Evolutionary conservation across 2,888 invertebrate species (phyloP), one percentile per base, ranked within the genome.

Genomic region (Aphidoletes aphidimyza): DNA sequence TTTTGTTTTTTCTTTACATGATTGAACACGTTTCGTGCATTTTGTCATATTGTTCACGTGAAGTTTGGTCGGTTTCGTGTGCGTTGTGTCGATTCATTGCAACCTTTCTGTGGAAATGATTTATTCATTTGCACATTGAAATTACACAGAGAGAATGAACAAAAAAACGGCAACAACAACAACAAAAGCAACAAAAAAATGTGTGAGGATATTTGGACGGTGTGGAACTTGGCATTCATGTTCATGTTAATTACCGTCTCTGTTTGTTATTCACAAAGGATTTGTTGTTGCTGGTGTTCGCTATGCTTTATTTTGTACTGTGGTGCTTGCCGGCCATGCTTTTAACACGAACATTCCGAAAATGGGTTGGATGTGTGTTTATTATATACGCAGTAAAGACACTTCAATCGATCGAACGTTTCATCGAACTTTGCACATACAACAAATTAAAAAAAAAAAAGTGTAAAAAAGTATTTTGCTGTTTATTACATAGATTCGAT

Each of bases 1-100:
- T 47, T 54, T 0, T 54, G n/a, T 26, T 22, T 54, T 54, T 54
- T 54, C 26, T 69, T 69, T 14, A 69, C 69, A 69, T 69, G 69
- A 69, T 69, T 30, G 34, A 69, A 69, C 69, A 69, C 69, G 69
- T 69, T 69, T 69, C 34, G 69, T 54, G 54, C 54, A 54, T 22
- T 54, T 26, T 54, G 69, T 30, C 26, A 69, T 34, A 69, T 69
- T 69, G 69, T 69, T 30, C 69, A 69, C 14, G 69, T 30, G 2
- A 69, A 69, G 3, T 30, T 69, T 69, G 3, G 26, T 26, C 3
- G 5, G n/a, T n/a, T n/a, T n/a, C n/a, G n/a, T n/a, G n/a, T n/a
- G n/a, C n/a, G n/a, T n/a, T n/a, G n/a, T n/a, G 22, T 54, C 22
- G 26, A 22, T 54, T 0, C 5, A 26, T 54, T 3, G 22, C 26